These are phyloP conservation scores for Drosophila peninsularis DNA, from an alignment of 2,888 invertebrate species.

Conservation along the genomic window DNA sequence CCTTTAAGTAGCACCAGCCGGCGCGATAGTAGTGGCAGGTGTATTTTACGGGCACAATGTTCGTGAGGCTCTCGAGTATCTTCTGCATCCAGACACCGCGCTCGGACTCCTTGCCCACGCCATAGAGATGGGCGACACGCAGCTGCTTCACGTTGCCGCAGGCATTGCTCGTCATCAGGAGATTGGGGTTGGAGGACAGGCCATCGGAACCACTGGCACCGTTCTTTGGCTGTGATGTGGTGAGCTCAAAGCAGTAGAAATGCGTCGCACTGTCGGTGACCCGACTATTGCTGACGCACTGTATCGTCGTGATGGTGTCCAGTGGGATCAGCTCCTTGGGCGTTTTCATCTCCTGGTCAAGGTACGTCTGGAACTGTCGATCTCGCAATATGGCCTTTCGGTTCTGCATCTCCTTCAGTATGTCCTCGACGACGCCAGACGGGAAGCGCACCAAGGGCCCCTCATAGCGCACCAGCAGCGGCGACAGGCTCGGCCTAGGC, in stretches of 20 bases:
- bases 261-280: constrained; percentile 85
- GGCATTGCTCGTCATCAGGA: constrained; percentile 80
- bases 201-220: constrained; percentile 23
- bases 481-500: constrained; percentile 83
- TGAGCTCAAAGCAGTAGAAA: constrained; percentile 84
- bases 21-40: constrained; percentile 90
- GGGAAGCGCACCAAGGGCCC: constrained; percentile 84
- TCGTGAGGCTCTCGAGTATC: constrained; percentile 90
- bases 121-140: constrained; percentile 83
- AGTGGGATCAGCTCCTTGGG: constrained; percentile 90
- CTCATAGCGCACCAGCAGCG: constrained; percentile 82
- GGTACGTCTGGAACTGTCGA: constrained; percentile 89
- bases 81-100: constrained; percentile 91
- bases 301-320: constrained; percentile 86
- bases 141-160: constrained; percentile 83
- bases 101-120: constrained; percentile 85
- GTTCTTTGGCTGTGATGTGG: constrained; percentile 83
- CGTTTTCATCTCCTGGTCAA: constrained; percentile 89
- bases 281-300: constrained; percentile 84
- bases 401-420: constrained; percentile 91
- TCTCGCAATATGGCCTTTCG: constrained; percentile 90
- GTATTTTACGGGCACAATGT: constrained; percentile 88
- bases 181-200: constrained; percentile 83
- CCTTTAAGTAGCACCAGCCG: constrained; percentile 93
- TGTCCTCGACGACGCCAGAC: constrained; percentile 88